These are phyloP conservation scores for Pollenia amentaria DNA, from an alignment of 2,888 invertebrate genomes.

Conservation along the genomic window DNA sequence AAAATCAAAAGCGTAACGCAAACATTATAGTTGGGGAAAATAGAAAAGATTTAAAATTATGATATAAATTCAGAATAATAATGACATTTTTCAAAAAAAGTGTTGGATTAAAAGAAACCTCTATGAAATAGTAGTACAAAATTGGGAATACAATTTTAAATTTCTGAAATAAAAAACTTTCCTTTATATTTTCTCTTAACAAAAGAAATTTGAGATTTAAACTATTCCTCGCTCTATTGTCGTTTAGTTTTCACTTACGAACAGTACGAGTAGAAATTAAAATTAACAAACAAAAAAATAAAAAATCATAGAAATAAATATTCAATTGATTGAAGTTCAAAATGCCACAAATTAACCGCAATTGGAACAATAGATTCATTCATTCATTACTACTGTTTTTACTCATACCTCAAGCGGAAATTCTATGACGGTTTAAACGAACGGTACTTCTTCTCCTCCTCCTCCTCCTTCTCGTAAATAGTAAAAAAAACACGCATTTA, in stretches of 20 bases:
- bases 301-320: constrained; percentile 34
- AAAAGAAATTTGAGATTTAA: constrained; percentile 23
- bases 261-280: background rate
- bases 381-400: constrained; percentile 9
- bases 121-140: too few relatives aligned
- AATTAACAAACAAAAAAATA: background rate
- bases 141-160: background rate
- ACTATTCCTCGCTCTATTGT: background rate
- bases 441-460: background rate
- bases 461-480: background rate
- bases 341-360: constrained; percentile 62
- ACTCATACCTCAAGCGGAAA: constrained; percentile 11
- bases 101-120: too few relatives aligned
- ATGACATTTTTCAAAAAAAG: too few relatives aligned
- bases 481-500: constrained; percentile 36
- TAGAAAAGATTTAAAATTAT: too few relatives aligned
- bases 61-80: too few relatives aligned
- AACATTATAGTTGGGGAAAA: too few relatives aligned
- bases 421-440: background rate
- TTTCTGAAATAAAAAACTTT: background rate
- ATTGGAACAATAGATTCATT: constrained; percentile 59
- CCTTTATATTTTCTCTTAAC: constrained; percentile 19
- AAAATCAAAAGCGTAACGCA: too few relatives aligned
- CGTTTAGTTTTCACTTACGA: constrained; percentile 17
- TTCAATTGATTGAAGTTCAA: constrained; percentile 70